Evolutionary conservation across 2,797 vertebrate species (phyloP), one percentile per base, ranked within the genome.

Genomic region (Acrossocheilus fasciatus): DNA sequence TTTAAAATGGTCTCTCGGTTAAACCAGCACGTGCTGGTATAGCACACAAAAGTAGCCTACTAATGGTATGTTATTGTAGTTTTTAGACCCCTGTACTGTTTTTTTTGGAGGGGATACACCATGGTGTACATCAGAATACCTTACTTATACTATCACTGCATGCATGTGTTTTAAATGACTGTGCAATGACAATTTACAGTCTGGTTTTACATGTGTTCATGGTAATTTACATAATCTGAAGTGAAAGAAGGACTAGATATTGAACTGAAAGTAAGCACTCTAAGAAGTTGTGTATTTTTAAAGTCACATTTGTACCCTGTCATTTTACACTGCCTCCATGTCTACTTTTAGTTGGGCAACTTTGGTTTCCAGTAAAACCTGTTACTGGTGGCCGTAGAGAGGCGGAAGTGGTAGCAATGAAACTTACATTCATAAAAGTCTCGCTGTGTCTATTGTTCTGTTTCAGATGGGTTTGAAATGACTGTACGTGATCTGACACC

Each of bases 361-460:
- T 93, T 92, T 93, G 92, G 92, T 94, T 96, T 96, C 94, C 95
- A 95, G 94, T 95, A 95, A 96, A 91, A 89, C 86, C 89, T 92
- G 90, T 90, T 89, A 87, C 90, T 89, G 91, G 87, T 83, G 86
- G 82, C 90, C 94, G 92, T 91, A 93, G 88, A 93, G 87, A 86
- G 94, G 90, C 96, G 95, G 96, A 96, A 96, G 96, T 94, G 95
- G 94, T 93, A 92, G 92, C 85, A 89, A 68, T 91, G 91, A 92
- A 94, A 93, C 90, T 89, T 89, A 50, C 81, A 70, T 92, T 93
- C 91, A 92, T 91, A 88, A 91, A 84, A 43, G 75, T 30, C 41
- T 74, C 11, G 36, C 52, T 79, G 52, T 23, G 20, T 72, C 75
- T 62, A 30, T 81, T 88, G 76, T 88, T 86, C 62, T 77, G 59